Base-by-base conservation (phyloP, 1,140 invertebrate species). In the Magallana angulata region DNA sequence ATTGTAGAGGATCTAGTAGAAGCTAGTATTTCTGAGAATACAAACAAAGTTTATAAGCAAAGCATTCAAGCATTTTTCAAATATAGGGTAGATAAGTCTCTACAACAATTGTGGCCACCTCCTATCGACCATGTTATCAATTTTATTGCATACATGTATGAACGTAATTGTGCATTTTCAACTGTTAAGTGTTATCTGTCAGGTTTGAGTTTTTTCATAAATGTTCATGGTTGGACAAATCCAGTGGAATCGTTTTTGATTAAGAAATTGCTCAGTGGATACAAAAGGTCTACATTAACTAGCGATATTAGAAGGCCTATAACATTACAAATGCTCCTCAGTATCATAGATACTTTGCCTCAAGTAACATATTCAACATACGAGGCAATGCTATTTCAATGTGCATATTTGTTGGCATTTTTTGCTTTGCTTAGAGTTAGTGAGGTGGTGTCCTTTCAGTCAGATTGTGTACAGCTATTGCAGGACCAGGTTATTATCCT, bases 111-210 rank as follows among this genome's bases (percentile, higher is more conserved):
- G 9, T 56, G 24, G 8, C 18, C 60, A n/a, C 30, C 36, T 18
- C 30, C 57, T 64, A 57, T 68, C 6, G 64, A 62, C 8, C n/a
- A 68, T 64, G 30, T 68, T 48, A 16, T 24, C 4, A 48, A 48
- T 48, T 85, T 85, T 18, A 64, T 84, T 30, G 24, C 59, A 36
- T 62, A 64, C 8, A 24, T 36, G 18, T 64, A 6, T 16, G 24
- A 85, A 18, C 24, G 7, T 4, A 16, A 18, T 8, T 68, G 56
- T 24, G 57, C 71, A 9, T 57, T 57, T 86, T 81, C 85, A 36
- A 82, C 57, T 14, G 58, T 86, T 24, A 86, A 62, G 30, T 86
- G 56, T 14, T 86, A 86, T 48, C 81, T 81, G 57, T 86, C 85
- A 59, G 85, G 18, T n/a, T 58, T 86, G 9, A 86, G 68, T 86